phyloP scores from a whole-genome alignment of 2,797 vertebrate genomes.

The Agapornis canus region DNA sequence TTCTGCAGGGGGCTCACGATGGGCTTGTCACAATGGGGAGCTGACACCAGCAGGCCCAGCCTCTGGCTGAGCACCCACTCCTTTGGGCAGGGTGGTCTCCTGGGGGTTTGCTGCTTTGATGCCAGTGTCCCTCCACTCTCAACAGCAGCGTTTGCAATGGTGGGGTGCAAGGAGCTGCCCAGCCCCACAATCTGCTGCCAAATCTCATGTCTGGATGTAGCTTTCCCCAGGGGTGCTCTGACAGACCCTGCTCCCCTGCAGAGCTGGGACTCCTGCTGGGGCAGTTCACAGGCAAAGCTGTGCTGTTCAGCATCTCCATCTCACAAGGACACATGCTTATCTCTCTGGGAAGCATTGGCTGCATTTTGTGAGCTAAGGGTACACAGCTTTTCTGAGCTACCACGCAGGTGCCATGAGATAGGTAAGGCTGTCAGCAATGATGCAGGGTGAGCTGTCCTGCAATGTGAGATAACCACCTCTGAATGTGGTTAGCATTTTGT shows the following conservation, averaged over 20 bases:
- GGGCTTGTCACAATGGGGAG: not conserved
- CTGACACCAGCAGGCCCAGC: not conserved
- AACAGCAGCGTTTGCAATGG: not conserved
- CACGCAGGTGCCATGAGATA: accelerated
- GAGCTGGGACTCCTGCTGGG: not conserved
- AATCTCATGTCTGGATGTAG: not conserved
- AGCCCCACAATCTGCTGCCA: not conserved
- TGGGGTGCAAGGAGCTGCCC: not conserved
- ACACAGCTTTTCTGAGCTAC: not conserved
- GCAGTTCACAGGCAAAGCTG: not conserved
- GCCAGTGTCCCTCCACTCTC: accelerated
- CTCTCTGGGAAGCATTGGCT: not conserved
- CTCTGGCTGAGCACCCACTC: not conserved
- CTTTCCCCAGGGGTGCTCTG: not conserved
- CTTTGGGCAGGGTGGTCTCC: not conserved
- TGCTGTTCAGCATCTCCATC: not conserved
- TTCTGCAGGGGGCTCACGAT: accelerated
- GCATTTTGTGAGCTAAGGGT: not conserved
- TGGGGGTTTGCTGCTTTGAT: not conserved
- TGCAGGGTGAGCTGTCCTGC: not conserved
- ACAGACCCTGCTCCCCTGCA: not conserved
- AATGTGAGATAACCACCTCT: not conserved
- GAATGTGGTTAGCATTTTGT: not conserved
- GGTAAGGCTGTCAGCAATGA: not conserved
- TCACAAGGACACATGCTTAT: not conserved